Base-by-base conservation (phyloP, 2,888 invertebrate species). In the Lampropteryx suffumata region DNA sequence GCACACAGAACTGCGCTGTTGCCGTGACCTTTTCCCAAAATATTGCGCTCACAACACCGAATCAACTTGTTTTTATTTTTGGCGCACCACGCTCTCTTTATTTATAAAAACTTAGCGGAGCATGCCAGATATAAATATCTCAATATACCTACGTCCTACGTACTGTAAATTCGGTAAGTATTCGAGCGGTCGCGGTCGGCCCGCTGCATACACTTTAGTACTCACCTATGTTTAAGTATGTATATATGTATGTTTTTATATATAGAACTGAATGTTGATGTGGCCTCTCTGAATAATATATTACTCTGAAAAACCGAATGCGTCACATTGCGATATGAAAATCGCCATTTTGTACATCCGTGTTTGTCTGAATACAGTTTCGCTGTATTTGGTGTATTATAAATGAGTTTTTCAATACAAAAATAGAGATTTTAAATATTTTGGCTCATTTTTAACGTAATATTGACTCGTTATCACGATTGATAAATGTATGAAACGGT, bases 21-120 rank as follows among this genome's bases (percentile, higher is more conserved):
- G 67, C 84, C 83, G 76, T 86, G 87, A 86, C 87, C 87, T 87
- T 87, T 82, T 74, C 75, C 69, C 69, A 61, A 71, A 74, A 76
- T 73, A 74, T 69, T 72, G 65, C 72, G 67, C 61, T 63, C 57
- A 64, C 64, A 67, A 68, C 69, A 72, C 65, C 61, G 62, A 62
- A 60, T 57, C 62, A 67, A 67, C 73, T 75, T 76, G 76, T 77
- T 79, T 76, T 77, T 79, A 83, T 67, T 69, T 65, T 52, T 61
- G 45, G 41, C 50, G 42, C 48, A 54, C 67, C 64, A 63, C 67
- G 62, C 65, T 61, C 61, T 51, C 64, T 69, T 66, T 79, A 78
- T 78, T 77, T 77, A 72, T 78, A 73, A 67, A 77, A 70, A 74
- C 65, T 64, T 62, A 63, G 61, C 71, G 59, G 64, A 72, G 67